Evolutionary conservation across 1,140 invertebrate species (phyloP).

Genomic region (Apis laboriosa): DNA sequence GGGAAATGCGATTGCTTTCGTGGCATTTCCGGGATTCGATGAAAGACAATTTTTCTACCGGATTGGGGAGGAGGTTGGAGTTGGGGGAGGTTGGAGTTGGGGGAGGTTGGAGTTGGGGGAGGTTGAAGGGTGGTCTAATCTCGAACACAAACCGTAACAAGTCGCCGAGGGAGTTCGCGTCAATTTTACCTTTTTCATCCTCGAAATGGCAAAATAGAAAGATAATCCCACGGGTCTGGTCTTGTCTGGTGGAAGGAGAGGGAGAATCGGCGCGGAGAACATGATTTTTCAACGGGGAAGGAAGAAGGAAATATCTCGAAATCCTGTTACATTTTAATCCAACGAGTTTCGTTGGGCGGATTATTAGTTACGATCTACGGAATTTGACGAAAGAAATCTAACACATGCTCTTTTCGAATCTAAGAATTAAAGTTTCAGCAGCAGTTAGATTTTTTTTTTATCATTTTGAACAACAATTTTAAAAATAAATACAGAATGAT

Average conservation of each 20-base stretch:
- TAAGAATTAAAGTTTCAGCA: too few species aligned
- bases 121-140: slow-evolving; percentile 5
- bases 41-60: slow-evolving; percentile 29
- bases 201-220: slow-evolving; percentile 28
- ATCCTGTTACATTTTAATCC: not conserved
- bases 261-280: not conserved
- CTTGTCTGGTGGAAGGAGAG: not conserved
- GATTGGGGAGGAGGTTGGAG: not conserved
- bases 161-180: slow-evolving; percentile 27
- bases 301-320: too few species aligned
- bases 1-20: slow-evolving; percentile 24
- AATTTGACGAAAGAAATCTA: too few species aligned
- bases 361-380: too few species aligned
- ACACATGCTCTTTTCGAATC: too few species aligned
- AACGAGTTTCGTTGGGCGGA: not conserved
- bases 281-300: not conserved
- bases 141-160: slow-evolving; percentile 38
- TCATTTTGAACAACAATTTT: too few species aligned
- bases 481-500: too few species aligned
- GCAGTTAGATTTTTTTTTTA: too few species aligned
- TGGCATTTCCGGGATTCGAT: slow-evolving; percentile 14
- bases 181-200: slow-evolving; percentile 38
- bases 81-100: too few species aligned
- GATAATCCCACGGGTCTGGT: slow-evolving; percentile 21
- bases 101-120: not conserved